Base-by-base conservation (phyloP, 2,888 invertebrate species). In the Imbricaverruca yamaguchii region DNA sequence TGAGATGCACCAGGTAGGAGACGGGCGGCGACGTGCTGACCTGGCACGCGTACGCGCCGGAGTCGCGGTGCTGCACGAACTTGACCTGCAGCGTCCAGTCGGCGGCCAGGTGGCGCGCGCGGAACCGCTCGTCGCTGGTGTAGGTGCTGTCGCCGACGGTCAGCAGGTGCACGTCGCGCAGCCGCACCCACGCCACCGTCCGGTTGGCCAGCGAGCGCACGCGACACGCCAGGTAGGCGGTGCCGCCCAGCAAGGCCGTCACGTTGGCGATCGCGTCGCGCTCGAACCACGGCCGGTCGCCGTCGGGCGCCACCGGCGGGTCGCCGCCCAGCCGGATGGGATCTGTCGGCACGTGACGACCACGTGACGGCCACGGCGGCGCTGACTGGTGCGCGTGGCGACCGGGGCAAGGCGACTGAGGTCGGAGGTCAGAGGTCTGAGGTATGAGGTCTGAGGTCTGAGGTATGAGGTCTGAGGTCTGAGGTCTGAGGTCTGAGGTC, bases 11-110 rank as follows among this genome's bases (percentile, higher is more conserved):
- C 87, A 93, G 95, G 88, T 95, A 95, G 86, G 94, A 94, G 91
- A 95, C 93, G 86, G 95, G 95, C 53, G 96, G 95, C 82, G 95
- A 95, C 83, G 95, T 95, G 85, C 94, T 95, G 87, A 96, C 93
- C 90, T 96, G 96, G 88, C 96, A 96, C 89, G 96, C 96, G 89
- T 96, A 96, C 85, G 94, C 92, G 83, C 96, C 96, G 39, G 92
- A 92, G 88, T 96, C 96, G 85, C 94, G 91, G 87, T 94, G 93
- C 87, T 95, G 95, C 2, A 95, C 94, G 87, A 94, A 96, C 88
- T 95, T 95, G 88, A 96, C 94, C 89, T 94, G 93, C 85, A 96
- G 90, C 83, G 93, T 94, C 95, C 95, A 96, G 89, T 95, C 95
- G 88, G 95, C 95, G 53, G 23, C n/a, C 25, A 7, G 12, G 87